Evolutionary conservation across 2,888 invertebrate species (phyloP), one percentile per base, ranked within the genome.

Genomic region (Drosophila rellima): DNA sequence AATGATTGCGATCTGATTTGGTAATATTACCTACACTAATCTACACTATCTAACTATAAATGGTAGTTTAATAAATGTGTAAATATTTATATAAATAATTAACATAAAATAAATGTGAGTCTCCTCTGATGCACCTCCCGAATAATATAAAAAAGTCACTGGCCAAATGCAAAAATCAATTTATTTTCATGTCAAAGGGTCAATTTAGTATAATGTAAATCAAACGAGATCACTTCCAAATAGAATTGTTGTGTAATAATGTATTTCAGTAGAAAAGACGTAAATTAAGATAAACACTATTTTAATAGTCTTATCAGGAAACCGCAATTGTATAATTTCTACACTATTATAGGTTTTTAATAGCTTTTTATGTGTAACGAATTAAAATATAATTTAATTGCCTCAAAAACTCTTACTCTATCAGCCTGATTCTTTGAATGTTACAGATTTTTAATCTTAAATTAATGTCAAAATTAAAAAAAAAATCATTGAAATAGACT

Each of bases 111-210:
- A 33, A 17, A 18, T 50, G 13, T 18, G 13, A 50, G 18, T 18
- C 33, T 31, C 2, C 35, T 31, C 39, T 54, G 29, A 56, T 35
- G 48, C 61, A 17, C 6, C 35, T 35, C 31, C 1, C 35, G 23
- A 29, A 17, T 40, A 26, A 69, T 80, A 62, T 62, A 55, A 77
- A 65, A 60, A 44, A 68, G 51, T 18, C 26, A 42, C n/a, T 37
- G 55, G n/a, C 56, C 20, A 54, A 51, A 37, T 52, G 20, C 54
- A 57, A 52, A 59, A 59, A 39, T 56, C 51, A 62, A 77, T 78
- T 74, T 50, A 56, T 81, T 61, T 78, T 60, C 42, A 13, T 33
- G 48, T 37, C 37, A 15, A 15, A 37, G n/a, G 15, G 15, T 37
- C 7, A 37, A n/a, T 37, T 37, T 7, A 6, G 8, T 37, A 7